Percentiles rank a stretch among this genome's conserved stretches.
phyloP scores from a whole-genome alignment of 2,888 invertebrate genomes.

The Chromoteleia sp. region DNA sequence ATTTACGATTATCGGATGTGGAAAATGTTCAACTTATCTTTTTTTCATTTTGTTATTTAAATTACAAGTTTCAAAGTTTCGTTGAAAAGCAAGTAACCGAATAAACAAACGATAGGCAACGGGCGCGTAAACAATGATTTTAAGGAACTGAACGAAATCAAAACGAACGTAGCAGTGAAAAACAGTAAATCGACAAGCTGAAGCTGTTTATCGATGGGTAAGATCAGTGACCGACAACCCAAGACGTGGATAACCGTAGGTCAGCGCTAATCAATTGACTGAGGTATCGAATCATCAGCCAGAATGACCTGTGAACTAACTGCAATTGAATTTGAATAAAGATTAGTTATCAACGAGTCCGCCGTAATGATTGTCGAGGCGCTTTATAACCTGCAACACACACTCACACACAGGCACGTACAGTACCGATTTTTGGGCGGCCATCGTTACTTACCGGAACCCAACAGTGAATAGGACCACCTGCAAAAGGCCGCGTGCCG shows the following conservation, averaged over 20 bases:
- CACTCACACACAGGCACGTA: constrained; percentile 73
- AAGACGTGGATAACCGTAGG: constrained; percentile 54
- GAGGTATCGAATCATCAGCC: constrained; percentile 71
- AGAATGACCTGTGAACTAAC: constrained; percentile 77
- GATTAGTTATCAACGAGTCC: constrained; percentile 72
- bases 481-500: constrained; percentile 84
- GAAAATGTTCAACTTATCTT: constrained; percentile 40
- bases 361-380: constrained; percentile 50
- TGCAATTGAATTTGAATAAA: constrained; percentile 70
- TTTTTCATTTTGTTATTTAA: constrained; percentile 1
- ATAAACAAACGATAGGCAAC: background rate
- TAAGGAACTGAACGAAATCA: constrained; percentile 46
- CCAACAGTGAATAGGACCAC: constrained; percentile 78
- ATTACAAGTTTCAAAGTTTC: background rate
- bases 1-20: constrained; percentile 54
- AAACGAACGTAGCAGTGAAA: constrained; percentile 43
- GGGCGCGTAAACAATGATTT: constrained; percentile 10
- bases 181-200: constrained; percentile 60
- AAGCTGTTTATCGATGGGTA: constrained; percentile 57
- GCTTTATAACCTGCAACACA: constrained; percentile 69
- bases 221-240: constrained; percentile 61
- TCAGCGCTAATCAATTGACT: constrained; percentile 53
- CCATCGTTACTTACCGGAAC: constrained; percentile 84
- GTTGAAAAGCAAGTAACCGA: background rate
- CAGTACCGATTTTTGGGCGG: constrained; percentile 81